These are phyloP conservation scores for Threskiornis aethiopicus DNA, from an alignment of 2,797 vertebrate species.

Conservation along the genomic window DNA sequence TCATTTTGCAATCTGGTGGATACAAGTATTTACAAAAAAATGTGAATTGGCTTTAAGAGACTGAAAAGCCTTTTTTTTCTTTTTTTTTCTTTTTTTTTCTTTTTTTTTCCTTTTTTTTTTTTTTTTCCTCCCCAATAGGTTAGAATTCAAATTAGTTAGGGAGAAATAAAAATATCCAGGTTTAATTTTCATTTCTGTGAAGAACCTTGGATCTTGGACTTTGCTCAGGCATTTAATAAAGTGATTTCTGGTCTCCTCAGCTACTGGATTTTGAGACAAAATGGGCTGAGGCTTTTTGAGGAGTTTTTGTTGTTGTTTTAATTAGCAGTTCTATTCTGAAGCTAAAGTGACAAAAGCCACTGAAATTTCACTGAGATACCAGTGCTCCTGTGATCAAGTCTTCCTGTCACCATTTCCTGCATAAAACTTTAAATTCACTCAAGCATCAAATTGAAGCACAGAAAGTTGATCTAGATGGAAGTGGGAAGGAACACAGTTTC, in stretches of 20 bases:
- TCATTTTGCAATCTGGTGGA: neutral
- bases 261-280: neutral
- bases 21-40: neutral
- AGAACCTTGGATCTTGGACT: neutral
- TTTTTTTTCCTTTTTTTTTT: no score
- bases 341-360: neutral
- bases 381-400: neutral
- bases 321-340: neutral
- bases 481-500: neutral
- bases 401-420: neutral
- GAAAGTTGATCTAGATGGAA: neutral
- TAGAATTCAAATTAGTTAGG: neutral
- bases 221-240: neutral
- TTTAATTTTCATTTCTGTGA: neutral
- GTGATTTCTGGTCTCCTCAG: neutral
- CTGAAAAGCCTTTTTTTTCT: neutral
- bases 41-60: neutral
- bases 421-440: neutral
- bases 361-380: neutral
- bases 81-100: no score
- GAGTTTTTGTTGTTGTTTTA: neutral
- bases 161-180: neutral
- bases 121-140: fast-evolving
- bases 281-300: neutral
- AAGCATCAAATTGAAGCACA: neutral